These are phyloP conservation scores for Andrena minutula DNA, from an alignment of 2,888 invertebrate species.

Conservation along the genomic window DNA sequence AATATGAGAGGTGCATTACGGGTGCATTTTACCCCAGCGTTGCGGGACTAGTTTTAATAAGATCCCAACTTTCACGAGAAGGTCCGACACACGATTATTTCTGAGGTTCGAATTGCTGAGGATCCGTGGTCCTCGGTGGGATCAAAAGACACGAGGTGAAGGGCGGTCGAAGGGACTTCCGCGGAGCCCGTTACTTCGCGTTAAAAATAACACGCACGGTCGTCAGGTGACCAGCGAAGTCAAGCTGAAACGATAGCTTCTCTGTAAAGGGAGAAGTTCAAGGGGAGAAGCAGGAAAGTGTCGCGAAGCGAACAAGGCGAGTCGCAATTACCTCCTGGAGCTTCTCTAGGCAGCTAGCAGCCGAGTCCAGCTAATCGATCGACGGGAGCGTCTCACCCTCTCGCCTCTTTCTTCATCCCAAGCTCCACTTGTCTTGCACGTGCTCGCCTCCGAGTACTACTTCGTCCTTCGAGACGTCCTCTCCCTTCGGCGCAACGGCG, in stretches of 20 bases:
- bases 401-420: neutral
- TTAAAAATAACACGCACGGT: slow-evolving; percentile 23
- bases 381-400: slow-evolving; percentile 21
- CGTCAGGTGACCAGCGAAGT: neutral
- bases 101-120: neutral
- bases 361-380: slow-evolving; percentile 68
- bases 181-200: neutral
- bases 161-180: neutral
- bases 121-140: neutral
- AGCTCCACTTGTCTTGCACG: slow-evolving; percentile 18
- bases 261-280: slow-evolving; percentile 18
- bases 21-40: too few relatives aligned
- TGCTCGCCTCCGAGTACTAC: neutral
- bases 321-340: slow-evolving; percentile 65
- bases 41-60: too few relatives aligned
- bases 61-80: too few relatives aligned
- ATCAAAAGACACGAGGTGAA: neutral
- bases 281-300: slow-evolving; percentile 9
- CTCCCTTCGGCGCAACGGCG: slow-evolving; percentile 5
- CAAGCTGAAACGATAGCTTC: slow-evolving; percentile 9
- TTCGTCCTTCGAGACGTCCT: slow-evolving; percentile 24
- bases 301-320: slow-evolving; percentile 36
- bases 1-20: neutral
- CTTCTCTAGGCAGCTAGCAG: slow-evolving; percentile 31
- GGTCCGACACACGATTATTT: too few relatives aligned